Base-by-base conservation (phyloP, 2,797 vertebrate genomes). In the Philypnodon macrostomus region DNA sequence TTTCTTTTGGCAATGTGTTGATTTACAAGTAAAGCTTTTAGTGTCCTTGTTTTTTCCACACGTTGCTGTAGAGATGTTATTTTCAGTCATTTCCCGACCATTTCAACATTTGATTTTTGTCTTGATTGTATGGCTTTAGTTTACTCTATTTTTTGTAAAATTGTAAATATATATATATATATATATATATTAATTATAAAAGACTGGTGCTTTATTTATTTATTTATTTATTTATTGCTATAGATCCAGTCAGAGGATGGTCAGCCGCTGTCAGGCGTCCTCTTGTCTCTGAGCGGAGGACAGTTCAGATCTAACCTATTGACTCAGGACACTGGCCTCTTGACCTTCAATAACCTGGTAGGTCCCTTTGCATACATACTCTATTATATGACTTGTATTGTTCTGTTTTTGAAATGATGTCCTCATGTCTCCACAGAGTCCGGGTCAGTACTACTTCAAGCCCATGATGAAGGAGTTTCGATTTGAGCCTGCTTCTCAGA, bases 401-500 rank as follows among this genome's bases (percentile, higher is more conserved):
- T 34, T 26, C 4, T 60, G 6, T 0, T 27, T 30, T 23, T 6
- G 6, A 2, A 49, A 31, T 31, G 2, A 51, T 31, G 8, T 42
- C 29, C 41, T 38, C 12, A 1, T 9, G 27, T 8, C n/a, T 32
- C 33, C 47, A 34, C 84, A 99, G 97, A 98, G 95, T 75, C 97
- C 97, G 3, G 96, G 96, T 27, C 95, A 98, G 77, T 99, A 97
- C 70, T 99, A 98, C 76, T 98, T 97, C 79, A 99, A 98, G 58
- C 97, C 97, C 30, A 99, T 99, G 97, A 99, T 99, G 97, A 99
- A 99, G 54, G 97, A 99, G 54, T 98, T 95, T 69, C 94, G 96
- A 35, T 99, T 99, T 50, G 95, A 99, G 56, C 97, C 97, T 0
- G 90, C 94, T 0, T 95, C 97, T 19, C 97, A 98, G 68, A 98